Conservation (phyloP, 1,140 invertebrate species). For the Teleopsis dalmanni region DNA sequence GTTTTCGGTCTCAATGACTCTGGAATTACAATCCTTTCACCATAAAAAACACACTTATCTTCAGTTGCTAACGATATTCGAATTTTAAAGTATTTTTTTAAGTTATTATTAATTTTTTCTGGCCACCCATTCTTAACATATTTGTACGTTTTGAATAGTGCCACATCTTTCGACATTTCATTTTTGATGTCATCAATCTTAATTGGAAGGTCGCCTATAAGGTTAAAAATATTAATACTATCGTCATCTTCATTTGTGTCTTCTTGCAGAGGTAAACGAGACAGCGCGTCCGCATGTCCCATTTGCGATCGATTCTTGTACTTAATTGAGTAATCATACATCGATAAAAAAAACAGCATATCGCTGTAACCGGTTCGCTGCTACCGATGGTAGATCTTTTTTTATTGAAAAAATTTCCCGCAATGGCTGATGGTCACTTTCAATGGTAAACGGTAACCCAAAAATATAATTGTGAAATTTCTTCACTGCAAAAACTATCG, state of each 20-base stretch:
- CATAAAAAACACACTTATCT: constrained; percentile 9
- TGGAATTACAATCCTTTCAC: constrained; percentile 7
- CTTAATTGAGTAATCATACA: constrained; percentile 19
- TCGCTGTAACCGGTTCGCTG: constrained; percentile 17
- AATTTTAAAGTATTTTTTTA: neutral
- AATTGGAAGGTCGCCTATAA: neutral
- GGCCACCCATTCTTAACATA: constrained; percentile 3
- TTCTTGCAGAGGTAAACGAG: constrained; percentile 9
- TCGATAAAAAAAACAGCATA: constrained; percentile 21
- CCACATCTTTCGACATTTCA: neutral
- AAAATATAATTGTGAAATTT: constrained; percentile 46
- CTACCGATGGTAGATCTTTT: constrained; percentile 18
- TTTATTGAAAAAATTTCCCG: constrained; percentile 22
- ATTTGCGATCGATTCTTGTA: constrained; percentile 16
- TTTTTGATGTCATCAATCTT: neutral
- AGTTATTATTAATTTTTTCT: neutral
- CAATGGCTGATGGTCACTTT: constrained; percentile 37
- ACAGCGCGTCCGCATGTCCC: constrained; percentile 19
- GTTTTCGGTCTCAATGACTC: neutral
- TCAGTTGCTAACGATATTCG: neutral
- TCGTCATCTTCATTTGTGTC: neutral
- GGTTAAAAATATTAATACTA: constrained; percentile 7
- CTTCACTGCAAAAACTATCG: constrained; percentile 45
- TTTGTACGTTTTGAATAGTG: neutral
- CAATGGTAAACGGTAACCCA: constrained; percentile 24